These are phyloP conservation scores for Dendrolimus pini DNA, from an alignment of 2,888 invertebrate species.

Conservation along the genomic window DNA sequence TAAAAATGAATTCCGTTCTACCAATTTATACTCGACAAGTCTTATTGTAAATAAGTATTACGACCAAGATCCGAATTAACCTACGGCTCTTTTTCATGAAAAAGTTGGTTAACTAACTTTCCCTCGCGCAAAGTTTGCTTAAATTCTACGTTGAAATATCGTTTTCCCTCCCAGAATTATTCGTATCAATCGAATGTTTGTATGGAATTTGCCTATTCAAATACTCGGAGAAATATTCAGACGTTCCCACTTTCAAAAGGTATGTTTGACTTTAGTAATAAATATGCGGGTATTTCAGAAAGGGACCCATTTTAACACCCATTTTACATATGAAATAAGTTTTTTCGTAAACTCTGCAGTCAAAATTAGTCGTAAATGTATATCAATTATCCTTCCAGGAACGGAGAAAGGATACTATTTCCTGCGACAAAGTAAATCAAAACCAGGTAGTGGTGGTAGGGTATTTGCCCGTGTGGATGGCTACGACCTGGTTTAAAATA, in stretches of 20 bases:
- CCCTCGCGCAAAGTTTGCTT: conserved; percentile 37
- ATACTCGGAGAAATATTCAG: conserved; percentile 47
- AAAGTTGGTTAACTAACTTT: conserved; percentile 66
- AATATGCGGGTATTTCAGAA: conserved; percentile 45
- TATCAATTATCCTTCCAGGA: no score
- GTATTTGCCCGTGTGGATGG: no score
- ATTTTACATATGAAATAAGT: conserved; percentile 41
- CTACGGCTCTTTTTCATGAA: conserved; percentile 61
- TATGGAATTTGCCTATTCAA: conserved; percentile 52
- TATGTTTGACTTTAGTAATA: conserved; percentile 72
- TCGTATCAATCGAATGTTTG: conserved; percentile 71
- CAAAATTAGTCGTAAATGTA: no score
- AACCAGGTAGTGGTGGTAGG: no score
- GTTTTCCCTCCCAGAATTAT: conserved; percentile 55
- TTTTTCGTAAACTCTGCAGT: conserved; percentile 23
- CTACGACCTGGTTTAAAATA: no score
- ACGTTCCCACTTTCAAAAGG: conserved; percentile 57
- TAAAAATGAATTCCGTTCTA: conserved; percentile 63
- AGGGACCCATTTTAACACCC: conserved; percentile 27
- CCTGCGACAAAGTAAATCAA: no score
- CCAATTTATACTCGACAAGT: conserved; percentile 63
- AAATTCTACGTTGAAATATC: conserved; percentile 57
- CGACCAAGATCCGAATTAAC: conserved; percentile 64
- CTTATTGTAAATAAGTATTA: conserved; percentile 75
- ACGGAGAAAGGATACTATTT: no score